phyloP scores from a whole-genome alignment of 2,888 invertebrate species.

The Malthinus flaveolus region DNA sequence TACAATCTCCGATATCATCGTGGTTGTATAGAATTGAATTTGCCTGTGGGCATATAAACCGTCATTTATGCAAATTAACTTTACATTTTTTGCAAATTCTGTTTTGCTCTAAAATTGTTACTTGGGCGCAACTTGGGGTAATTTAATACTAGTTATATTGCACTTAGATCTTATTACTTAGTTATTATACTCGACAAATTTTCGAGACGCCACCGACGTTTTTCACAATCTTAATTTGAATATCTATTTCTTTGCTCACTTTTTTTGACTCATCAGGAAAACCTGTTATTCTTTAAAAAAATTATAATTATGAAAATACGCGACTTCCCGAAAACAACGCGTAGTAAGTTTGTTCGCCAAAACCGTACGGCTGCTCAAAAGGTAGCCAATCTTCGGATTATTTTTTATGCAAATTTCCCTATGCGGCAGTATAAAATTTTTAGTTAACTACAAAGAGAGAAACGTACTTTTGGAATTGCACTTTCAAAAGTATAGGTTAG shows the following conservation, averaged over 20 bases:
- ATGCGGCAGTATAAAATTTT: too few species aligned
- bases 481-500: too few species aligned
- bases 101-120: conserved; percentile 19
- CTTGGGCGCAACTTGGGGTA: conserved; percentile 11
- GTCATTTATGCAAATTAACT: conserved; percentile 33
- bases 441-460: too few species aligned
- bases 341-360: too few species aligned
- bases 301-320: too few species aligned
- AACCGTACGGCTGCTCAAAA: too few species aligned
- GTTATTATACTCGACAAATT: conserved; percentile 8
- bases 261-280: conserved; percentile 5
- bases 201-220: conserved; percentile 7
- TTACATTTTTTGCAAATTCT: conserved; percentile 23
- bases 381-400: too few species aligned
- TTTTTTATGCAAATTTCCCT: too few species aligned
- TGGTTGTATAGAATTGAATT: conserved; percentile 32
- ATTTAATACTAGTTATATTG: conserved; percentile 21
- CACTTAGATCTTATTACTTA: conserved; percentile 7
- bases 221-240: conserved; percentile 14
- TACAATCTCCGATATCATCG: conserved; percentile 18
- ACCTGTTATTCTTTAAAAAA: too few species aligned
- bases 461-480: too few species aligned
- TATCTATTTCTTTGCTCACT: conserved; percentile 21
- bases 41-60: conserved; percentile 33
- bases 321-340: too few species aligned